Conservation (phyloP, 2,113 vertebrate species). For the Tympanuchus pallidicinctus region DNA sequence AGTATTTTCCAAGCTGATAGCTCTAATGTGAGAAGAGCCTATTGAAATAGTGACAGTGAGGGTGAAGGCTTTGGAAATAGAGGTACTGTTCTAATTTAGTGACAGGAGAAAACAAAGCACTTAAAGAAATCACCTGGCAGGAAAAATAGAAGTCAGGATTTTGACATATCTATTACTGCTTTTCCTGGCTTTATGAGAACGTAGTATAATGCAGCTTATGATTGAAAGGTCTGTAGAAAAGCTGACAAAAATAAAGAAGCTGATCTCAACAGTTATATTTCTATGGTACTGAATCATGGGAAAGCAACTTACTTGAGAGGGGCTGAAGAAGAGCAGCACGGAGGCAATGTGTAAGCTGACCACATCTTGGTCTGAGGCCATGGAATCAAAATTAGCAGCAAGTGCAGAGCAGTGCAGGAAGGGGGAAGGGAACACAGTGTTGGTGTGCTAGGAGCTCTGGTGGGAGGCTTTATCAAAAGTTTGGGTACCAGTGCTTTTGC, state of each 20-base stretch:
- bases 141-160: constrained; percentile 22
- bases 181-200: constrained; percentile 35
- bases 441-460: neutral
- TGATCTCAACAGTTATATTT: constrained; percentile 69
- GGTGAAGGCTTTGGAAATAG: neutral
- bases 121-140: constrained; percentile 16
- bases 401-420: neutral
- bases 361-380: constrained; percentile 53
- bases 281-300: constrained; percentile 63
- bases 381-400: constrained; percentile 56
- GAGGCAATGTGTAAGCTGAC: constrained; percentile 40
- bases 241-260: constrained; percentile 63
- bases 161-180: constrained; percentile 53
- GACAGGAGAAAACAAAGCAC: constrained; percentile 45
- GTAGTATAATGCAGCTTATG: constrained; percentile 21
- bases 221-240: constrained; percentile 63
- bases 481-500: neutral
- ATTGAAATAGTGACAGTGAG: constrained; percentile 16
- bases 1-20: neutral
- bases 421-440: neutral
- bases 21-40: neutral
- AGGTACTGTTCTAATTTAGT: constrained; percentile 17
- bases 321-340: neutral
- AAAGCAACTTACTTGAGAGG: constrained; percentile 49
- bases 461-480: neutral